Evolutionary conservation across 1,140 invertebrate species (phyloP), one percentile per base, ranked within the genome.

Genomic region (Oryzaephilus surinamensis): DNA sequence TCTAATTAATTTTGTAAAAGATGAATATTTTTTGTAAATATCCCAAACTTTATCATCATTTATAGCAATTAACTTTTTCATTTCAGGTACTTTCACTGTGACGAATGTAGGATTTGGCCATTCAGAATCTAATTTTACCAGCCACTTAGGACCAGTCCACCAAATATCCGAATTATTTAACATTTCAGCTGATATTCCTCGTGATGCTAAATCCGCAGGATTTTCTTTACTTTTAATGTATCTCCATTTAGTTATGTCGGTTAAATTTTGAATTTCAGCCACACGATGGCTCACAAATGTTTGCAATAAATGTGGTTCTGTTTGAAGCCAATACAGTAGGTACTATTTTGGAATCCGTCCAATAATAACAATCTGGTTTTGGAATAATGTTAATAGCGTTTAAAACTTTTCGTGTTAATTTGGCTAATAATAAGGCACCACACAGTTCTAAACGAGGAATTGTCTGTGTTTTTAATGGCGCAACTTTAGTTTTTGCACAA

Each of bases 381-480:
- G 42, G 20, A 7, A 18, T 14, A 8, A 35, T 20, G 10, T 28
- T 21, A 6, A 41, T 14, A 17, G 28, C 17, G 19, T 18, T 15
- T 11, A 6, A 10, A 18, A 52, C 16, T 7, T 32, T 30, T 29
- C 18, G 10, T 7, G 43, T 26, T 7, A 54, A 30, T 50, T 46
- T 23, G n/a, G 44, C 31, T 11, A 55, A 19, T 10, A 57, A 14
- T 2, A 46, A 4, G 6, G 55, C 54, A 6, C 33, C 51, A 23
- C 40, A 55, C 0, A 69, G 42, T 51, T 69, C 67, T 12, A 67
- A 33, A 24, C 60, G 27, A 2, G 63, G 62, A 15, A 68, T 52
- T 4, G 62, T 48, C 0, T 57, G 38, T 12, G 29, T 33, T 39
- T 62, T 61, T 4, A 58, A 12, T 5, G 65, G 63, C 8, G 63